Conservation (phyloP, 1,140 invertebrate species). For the Liolophura sinensis region DNA sequence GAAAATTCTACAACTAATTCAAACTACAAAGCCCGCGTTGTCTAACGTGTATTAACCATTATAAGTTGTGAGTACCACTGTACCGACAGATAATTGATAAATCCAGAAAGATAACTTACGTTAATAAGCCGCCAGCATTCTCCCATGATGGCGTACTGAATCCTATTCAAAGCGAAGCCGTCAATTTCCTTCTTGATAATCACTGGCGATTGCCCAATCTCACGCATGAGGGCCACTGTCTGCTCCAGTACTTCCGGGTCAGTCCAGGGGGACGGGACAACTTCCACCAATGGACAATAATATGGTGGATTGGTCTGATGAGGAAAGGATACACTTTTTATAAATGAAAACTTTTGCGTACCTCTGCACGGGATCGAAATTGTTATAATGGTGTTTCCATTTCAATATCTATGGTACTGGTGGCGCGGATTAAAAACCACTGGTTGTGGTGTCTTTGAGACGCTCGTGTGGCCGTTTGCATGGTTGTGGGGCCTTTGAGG, state of each 20-base stretch:
- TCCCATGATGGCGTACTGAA: constrained; percentile 94
- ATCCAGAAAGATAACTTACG: constrained; percentile 23
- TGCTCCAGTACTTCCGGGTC: constrained; percentile 63
- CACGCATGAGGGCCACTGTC: constrained; percentile 77
- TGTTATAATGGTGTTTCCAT: too few relatives aligned
- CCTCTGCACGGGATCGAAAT: too few relatives aligned
- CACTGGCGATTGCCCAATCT: constrained; percentile 89
- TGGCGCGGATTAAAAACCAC: too few relatives aligned
- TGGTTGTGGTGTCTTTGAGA: too few relatives aligned
- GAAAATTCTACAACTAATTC: too few relatives aligned
- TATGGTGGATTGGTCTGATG: constrained; percentile 89
- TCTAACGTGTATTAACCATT: too few relatives aligned
- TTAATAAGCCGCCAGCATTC: constrained; percentile 85
- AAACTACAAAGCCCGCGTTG: too few relatives aligned
- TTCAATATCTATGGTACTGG: too few relatives aligned
- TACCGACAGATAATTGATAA: neutral
- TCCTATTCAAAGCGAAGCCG: constrained; percentile 91
- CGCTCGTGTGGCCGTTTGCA: too few relatives aligned
- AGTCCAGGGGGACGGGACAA: constrained; percentile 89
- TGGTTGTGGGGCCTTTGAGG: too few relatives aligned
- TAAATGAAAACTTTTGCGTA: too few relatives aligned
- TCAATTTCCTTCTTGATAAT: constrained; percentile 82
- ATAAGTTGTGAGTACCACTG: too few relatives aligned
- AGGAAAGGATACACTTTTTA: neutral
- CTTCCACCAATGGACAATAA: constrained; percentile 90